Evolutionary conservation across 2,888 invertebrate species (phyloP), one percentile per base, ranked within the genome.

Genomic region (Thera obeliscata): DNA sequence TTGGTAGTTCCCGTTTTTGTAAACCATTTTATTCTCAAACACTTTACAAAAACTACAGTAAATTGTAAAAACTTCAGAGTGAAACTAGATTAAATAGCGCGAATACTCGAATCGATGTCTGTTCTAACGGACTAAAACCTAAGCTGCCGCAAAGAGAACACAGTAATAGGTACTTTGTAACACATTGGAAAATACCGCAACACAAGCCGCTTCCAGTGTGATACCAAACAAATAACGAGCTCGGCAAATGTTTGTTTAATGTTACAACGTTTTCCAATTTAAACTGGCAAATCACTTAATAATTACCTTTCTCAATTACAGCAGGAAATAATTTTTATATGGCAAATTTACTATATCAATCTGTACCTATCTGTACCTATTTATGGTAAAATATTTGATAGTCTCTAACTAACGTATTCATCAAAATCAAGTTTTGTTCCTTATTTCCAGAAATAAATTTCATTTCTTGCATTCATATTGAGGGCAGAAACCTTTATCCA

Each of bases 181-280:
- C 67, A 67, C 66, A 67, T 65, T 65, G 67, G 64, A 70, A 69
- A 67, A 69, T 70, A 70, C 70, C 70, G 50, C 64, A 67, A 56
- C 61, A 46, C 62, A 61, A 70, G 64, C 61, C 61, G 70, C 58
- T 67, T 59, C 59, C 46, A 59, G 61, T 48, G 61, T 67, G 59
- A 63, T 69, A 63, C 58, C 52, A 56, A 63, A 61, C 66, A 55
- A 60, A 66, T 66, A 69, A 60, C 52, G 56, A 57, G 63, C 66
- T 66, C 63, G 41, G 60, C 52, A 69, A 66, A 69, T 66, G 66
- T 57, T 69, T 49, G 57, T 66, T 66, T 60, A 66, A 69, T 66
- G 66, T 57, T 49, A 69, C 56, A 63, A 49, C 52, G 56, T 60
- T 63, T 60, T 66, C 58, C 61, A 49, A 61, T 61, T 66, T 64